These are phyloP conservation scores for Prinia subflava DNA, from an alignment of 2,113 vertebrate genomes.

Conservation along the genomic window DNA sequence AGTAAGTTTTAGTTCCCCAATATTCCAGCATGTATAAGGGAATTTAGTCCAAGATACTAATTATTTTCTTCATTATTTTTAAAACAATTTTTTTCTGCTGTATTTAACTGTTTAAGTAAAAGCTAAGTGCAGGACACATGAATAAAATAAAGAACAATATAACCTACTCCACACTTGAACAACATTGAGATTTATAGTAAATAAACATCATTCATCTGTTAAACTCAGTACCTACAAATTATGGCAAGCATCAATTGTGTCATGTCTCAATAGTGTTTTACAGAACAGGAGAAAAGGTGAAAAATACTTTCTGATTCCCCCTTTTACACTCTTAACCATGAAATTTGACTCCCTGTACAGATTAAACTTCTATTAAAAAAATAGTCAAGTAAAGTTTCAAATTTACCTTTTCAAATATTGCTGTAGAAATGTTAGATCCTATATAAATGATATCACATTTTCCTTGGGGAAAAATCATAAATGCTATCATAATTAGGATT, in stretches of 20 bases:
- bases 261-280: not conserved
- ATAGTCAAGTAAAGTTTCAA: not conserved
- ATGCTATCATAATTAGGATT: slow-evolving; percentile 2
- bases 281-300: not conserved
- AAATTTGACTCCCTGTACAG: not conserved
- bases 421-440: not conserved
- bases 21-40: not conserved
- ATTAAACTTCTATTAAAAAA: not conserved
- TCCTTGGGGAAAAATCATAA: not conserved
- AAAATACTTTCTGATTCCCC: not conserved
- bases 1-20: not conserved
- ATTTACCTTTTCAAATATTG: not conserved
- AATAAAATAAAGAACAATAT: not conserved
- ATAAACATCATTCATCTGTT: not conserved
- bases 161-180: not conserved
- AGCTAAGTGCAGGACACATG: not conserved
- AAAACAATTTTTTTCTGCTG: not conserved
- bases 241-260: not conserved
- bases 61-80: not conserved
- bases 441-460: not conserved
- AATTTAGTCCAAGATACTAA: not conserved
- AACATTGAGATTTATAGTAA: not conserved
- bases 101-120: not conserved
- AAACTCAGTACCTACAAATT: not conserved
- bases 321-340: not conserved